Conservation (phyloP, 1,140 invertebrate species). For the Megalonaias nervosa region DNA sequence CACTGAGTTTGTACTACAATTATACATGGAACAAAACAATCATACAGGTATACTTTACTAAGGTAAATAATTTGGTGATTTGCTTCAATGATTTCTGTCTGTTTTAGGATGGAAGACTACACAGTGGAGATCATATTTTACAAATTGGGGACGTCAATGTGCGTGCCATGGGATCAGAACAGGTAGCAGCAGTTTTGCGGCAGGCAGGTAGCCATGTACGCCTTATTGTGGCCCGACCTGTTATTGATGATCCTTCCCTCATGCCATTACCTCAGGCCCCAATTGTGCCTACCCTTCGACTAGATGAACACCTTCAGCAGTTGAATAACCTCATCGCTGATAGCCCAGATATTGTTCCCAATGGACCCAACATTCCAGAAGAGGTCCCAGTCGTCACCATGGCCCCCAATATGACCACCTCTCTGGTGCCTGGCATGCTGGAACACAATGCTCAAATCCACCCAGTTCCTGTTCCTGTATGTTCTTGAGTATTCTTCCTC, state of each 20-base stretch:
- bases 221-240: constrained; percentile 86
- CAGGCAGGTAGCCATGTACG: constrained; percentile 89
- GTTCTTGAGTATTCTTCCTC: too few species aligned
- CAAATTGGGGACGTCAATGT: constrained; percentile 95
- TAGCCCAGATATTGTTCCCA: constrained; percentile 10
- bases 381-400: constrained; percentile 4
- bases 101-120: constrained; percentile 85
- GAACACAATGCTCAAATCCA: too few species aligned
- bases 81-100: background rate
- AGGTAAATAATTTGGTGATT: too few species aligned
- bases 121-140: constrained; percentile 93
- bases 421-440: too few species aligned
- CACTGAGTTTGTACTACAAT: too few species aligned
- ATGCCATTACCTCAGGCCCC: constrained; percentile 56
- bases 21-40: too few species aligned
- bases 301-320: constrained; percentile 68
- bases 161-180: constrained; percentile 90
- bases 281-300: constrained; percentile 66
- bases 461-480: too few species aligned
- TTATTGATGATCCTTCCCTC: constrained; percentile 55
- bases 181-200: constrained; percentile 91
- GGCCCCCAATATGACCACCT: constrained; percentile 8
- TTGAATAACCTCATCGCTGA: constrained; percentile 39
- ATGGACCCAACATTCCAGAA: constrained; percentile 29
- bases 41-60: too few species aligned